phyloP scores from a whole-genome alignment of 2,888 invertebrate species.

The Agrotis clavis region DNA sequence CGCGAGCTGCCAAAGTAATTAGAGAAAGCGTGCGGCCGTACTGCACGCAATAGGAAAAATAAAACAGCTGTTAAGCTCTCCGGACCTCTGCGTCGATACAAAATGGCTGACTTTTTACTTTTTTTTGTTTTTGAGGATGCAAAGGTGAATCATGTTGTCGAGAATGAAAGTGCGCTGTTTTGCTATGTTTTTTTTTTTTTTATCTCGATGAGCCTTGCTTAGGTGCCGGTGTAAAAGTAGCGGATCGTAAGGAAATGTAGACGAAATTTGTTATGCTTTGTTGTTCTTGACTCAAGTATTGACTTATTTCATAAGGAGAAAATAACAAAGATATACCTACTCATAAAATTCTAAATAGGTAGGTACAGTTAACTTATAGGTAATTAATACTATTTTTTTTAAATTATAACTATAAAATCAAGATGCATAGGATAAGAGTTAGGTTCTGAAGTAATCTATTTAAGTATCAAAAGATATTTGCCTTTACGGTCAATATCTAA shows the following conservation, averaged over 20 bases:
- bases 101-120: conserved; percentile 27
- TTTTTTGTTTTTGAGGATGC: conserved; percentile 1
- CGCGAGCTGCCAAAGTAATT: conserved; percentile 74
- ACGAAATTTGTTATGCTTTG: background rate
- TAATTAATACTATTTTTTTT: too few relatives aligned
- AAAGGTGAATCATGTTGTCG: conserved; percentile 13
- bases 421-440: too few relatives aligned
- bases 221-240: background rate
- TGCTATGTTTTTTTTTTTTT: background rate
- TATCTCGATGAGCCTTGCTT: background rate
- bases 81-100: conserved; percentile 34
- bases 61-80: conserved; percentile 64
- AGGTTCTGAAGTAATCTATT: too few relatives aligned
- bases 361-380: too few relatives aligned
- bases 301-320: background rate
- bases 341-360: too few relatives aligned
- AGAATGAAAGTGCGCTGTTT: conserved; percentile 16
- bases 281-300: background rate
- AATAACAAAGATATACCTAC: too few relatives aligned
- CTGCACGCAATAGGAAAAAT: conserved; percentile 64
- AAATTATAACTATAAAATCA: too few relatives aligned
- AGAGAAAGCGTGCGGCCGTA: conserved; percentile 77
- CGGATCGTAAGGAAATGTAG: too few relatives aligned
- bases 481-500: background rate
- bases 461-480: too few relatives aligned